phyloP scores from a whole-genome alignment of 2,888 invertebrate species.

The Pimpla rufipes region DNA sequence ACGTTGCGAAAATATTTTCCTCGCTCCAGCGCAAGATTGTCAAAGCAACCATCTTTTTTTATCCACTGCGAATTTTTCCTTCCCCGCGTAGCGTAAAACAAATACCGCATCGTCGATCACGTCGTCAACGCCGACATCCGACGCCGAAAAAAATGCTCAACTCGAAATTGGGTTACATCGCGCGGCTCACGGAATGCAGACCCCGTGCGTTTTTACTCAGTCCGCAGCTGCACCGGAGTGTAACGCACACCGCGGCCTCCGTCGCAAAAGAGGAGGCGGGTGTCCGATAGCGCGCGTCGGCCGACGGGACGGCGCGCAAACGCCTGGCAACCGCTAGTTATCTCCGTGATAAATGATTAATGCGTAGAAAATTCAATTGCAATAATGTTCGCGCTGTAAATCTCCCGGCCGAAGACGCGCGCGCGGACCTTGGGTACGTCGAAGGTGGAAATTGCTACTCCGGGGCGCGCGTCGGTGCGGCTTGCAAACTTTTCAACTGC shows the following conservation, averaged over 20 bases:
- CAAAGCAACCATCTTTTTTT: neutral
- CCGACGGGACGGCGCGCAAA: conserved; percentile 56
- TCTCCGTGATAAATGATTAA: conserved; percentile 67
- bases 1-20: neutral
- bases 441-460: conserved; percentile 57
- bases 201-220: conserved; percentile 26
- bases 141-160: conserved; percentile 30
- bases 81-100: neutral
- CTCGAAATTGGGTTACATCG: conserved; percentile 25
- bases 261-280: conserved; percentile 63
- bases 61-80: neutral
- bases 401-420: conserved; percentile 33
- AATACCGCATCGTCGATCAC: conserved; percentile 9
- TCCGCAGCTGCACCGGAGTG: conserved; percentile 14
- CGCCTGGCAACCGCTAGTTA: conserved; percentile 68
- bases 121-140: neutral
- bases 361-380: conserved; percentile 70
- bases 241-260: conserved; percentile 24
- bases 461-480: neutral
- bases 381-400: conserved; percentile 65
- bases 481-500: conserved; percentile 43
- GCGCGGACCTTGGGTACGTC: conserved; percentile 14
- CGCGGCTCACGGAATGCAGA: neutral
- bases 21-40: neutral
- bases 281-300: conserved; percentile 59